phyloP scores from a whole-genome alignment of 2,888 invertebrate species.

The Trypoxylon attenuatum region DNA sequence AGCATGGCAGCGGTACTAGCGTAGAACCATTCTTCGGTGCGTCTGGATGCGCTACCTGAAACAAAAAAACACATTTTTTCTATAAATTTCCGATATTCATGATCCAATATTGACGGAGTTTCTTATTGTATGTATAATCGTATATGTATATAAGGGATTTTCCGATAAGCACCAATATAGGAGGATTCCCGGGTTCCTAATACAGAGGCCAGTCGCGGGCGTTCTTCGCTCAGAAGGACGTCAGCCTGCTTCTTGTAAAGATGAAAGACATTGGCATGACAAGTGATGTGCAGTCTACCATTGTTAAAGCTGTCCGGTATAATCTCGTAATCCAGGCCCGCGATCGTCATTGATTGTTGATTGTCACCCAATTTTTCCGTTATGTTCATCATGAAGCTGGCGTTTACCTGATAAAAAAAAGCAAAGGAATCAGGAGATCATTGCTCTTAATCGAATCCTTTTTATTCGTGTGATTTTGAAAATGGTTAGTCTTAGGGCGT shows the following conservation, averaged over 20 bases:
- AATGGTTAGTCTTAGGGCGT: too few relatives aligned
- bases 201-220: slow-evolving; percentile 85
- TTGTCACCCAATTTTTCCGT: slow-evolving; percentile 56
- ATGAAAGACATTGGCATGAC: slow-evolving; percentile 82
- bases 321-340: slow-evolving; percentile 81
- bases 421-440: too few relatives aligned
- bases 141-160: too few relatives aligned
- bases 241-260: slow-evolving; percentile 80
- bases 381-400: slow-evolving; percentile 62
- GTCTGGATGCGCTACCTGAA: slow-evolving; percentile 62
- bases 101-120: not conserved
- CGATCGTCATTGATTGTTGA: slow-evolving; percentile 62
- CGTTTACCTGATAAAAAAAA: slow-evolving; percentile 67
- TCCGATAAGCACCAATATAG: slow-evolving; percentile 48
- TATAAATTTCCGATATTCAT: too few relatives aligned
- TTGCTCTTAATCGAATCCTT: too few relatives aligned
- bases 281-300: slow-evolving; percentile 80
- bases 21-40: slow-evolving; percentile 60
- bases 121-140: not conserved
- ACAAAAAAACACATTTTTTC: slow-evolving; percentile 35
- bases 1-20: slow-evolving; percentile 54
- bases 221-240: slow-evolving; percentile 83
- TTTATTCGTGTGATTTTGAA: too few relatives aligned
- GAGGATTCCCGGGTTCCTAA: slow-evolving; percentile 82
- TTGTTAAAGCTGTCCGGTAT: slow-evolving; percentile 80